Evolutionary conservation across 2,888 invertebrate species (phyloP).

Genomic region (Athetis lepigone): DNA sequence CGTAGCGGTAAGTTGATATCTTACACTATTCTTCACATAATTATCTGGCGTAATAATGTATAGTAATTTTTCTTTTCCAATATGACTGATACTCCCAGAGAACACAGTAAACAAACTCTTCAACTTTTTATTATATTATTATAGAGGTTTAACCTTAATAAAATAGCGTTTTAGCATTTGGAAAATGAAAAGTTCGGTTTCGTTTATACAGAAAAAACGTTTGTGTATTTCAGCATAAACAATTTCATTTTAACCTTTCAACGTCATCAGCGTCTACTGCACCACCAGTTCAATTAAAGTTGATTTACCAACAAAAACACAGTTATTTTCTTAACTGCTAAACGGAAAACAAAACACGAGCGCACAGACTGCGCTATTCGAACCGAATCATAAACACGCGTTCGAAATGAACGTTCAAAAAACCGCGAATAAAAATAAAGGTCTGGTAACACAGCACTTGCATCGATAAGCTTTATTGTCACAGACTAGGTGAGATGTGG

Average conservation of each 20-base stretch:
- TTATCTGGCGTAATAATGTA: too few relatives aligned
- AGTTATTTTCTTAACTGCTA: slow-evolving; percentile 5
- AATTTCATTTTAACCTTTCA: neutral
- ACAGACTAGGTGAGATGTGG: slow-evolving; percentile 66
- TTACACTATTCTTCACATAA: too few relatives aligned
- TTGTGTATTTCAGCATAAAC: neutral
- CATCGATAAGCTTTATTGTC: slow-evolving; percentile 67
- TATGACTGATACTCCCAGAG: too few relatives aligned
- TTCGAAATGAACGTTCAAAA: slow-evolving; percentile 37
- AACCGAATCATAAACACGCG: slow-evolving; percentile 29
- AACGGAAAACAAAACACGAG: slow-evolving; percentile 12
- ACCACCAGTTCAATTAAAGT: slow-evolving; percentile 1
- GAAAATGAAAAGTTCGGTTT: too few relatives aligned
- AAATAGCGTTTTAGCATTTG: too few relatives aligned
- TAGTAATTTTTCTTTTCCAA: too few relatives aligned
- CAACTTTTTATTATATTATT: too few relatives aligned
- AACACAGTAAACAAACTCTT: too few relatives aligned
- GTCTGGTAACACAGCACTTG: slow-evolving; percentile 45
- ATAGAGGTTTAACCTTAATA: too few relatives aligned
- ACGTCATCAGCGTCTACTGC: neutral
- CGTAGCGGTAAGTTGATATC: too few relatives aligned
- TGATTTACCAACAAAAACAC: neutral
- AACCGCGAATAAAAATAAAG: slow-evolving; percentile 42
- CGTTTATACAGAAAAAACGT: neutral
- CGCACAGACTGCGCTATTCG: neutral